Conservation (phyloP, 2,113 vertebrate species). For the Oryctolagus cuniculus region mOryCun1.1 NC_091433.1:99516501-99517000, state of each 20-base stretch:
- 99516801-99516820: neutral
- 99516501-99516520: neutral
- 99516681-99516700: neutral
- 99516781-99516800: constrained; percentile 51
- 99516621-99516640: neutral
- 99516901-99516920: constrained; percentile 10
- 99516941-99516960: neutral
- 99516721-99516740: neutral
- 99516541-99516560: neutral
- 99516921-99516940: constrained; percentile 11
- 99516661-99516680: neutral
- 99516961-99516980: constrained; percentile 42
- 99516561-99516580: neutral
- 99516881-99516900: constrained; percentile 21
- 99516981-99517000: constrained; percentile 33
- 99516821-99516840: neutral
- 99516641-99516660: neutral
- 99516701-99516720: neutral
- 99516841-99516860: neutral
- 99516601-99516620: neutral
- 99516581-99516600: no score
- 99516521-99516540: neutral
- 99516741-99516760: neutral
- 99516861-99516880: constrained; percentile 33
- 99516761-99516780: neutral